A percentile compares a stretch with the other conserved stretches of the same genome.
These are phyloP conservation scores for Papilio polytes DNA, from an alignment of 1,140 invertebrate species.

Conservation along the genomic window DNA sequence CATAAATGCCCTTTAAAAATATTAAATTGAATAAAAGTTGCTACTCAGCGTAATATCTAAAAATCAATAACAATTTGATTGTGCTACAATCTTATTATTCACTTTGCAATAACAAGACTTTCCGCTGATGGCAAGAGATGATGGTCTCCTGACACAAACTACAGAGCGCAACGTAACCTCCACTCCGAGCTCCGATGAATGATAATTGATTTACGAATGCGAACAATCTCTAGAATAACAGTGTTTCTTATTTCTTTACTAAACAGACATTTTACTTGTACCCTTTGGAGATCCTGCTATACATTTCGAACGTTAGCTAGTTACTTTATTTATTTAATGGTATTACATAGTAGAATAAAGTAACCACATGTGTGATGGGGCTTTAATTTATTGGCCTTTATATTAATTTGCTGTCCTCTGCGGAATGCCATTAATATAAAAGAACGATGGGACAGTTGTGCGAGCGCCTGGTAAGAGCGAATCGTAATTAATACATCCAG, in stretches of 20 bases:
- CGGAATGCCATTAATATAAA: too few relatives aligned
- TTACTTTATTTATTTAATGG: too few relatives aligned
- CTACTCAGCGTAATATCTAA: too few relatives aligned
- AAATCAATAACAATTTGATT: not conserved
- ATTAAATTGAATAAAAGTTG: too few relatives aligned
- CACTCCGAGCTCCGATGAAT: not conserved
- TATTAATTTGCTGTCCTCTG: too few relatives aligned
- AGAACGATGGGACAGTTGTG: too few relatives aligned
- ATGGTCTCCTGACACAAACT: not conserved
- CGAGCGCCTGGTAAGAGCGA: too few relatives aligned
- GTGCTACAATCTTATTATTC: not conserved
- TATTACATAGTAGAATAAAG: too few relatives aligned
- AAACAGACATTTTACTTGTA: not conserved
- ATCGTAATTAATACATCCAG: too few relatives aligned
- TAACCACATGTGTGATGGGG: too few relatives aligned
- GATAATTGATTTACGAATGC: not conserved
- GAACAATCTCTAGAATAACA: not conserved
- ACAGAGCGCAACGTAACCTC: not conserved
- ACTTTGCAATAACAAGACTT: not conserved
- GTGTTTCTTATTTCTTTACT: not conserved
- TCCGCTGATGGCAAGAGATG: not conserved
- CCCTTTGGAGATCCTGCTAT: not conserved
- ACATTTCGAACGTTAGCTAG: not conserved
- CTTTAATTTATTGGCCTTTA: too few relatives aligned
- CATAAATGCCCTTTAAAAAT: too few relatives aligned